Conservation (phyloP, 2,113 vertebrate species). For the Cynoglossus semilaevis region DNA sequence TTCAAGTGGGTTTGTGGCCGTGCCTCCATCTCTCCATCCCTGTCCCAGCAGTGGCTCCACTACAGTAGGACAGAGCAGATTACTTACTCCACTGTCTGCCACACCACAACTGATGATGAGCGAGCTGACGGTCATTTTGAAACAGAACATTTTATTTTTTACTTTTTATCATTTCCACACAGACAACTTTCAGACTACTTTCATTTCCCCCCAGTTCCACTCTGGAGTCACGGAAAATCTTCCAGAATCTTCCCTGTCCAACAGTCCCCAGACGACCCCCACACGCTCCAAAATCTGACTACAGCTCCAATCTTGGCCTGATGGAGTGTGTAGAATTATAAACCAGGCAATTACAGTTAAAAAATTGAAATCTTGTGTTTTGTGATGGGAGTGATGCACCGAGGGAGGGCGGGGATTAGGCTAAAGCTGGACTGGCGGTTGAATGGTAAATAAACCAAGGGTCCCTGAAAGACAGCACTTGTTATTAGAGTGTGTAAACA, state of each 20-base stretch:
- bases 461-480: slow-evolving; percentile 79
- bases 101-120: slow-evolving; percentile 32
- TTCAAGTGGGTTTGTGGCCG: neutral
- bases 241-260: slow-evolving; percentile 59
- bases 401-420: slow-evolving; percentile 72
- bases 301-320: slow-evolving; percentile 76
- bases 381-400: slow-evolving; percentile 64
- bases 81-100: slow-evolving; percentile 34
- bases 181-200: slow-evolving; percentile 71
- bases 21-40: slow-evolving; percentile 13
- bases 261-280: slow-evolving; percentile 70
- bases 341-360: slow-evolving; percentile 78
- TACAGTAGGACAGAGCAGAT: slow-evolving; percentile 61
- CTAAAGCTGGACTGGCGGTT: slow-evolving; percentile 76
- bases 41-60: slow-evolving; percentile 27
- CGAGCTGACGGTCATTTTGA: slow-evolving; percentile 43
- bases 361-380: slow-evolving; percentile 79
- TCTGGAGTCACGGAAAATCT: slow-evolving; percentile 74
- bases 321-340: slow-evolving; percentile 74
- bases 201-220: slow-evolving; percentile 58
- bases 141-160: slow-evolving; percentile 73
- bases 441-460: slow-evolving; percentile 70
- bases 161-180: slow-evolving; percentile 75
- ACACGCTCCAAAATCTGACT: slow-evolving; percentile 67
- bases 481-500: slow-evolving; percentile 83